Percentiles rank a stretch among this genome's conserved stretches.
These are phyloP conservation scores for Anoura caudifer DNA, from an alignment of 2,113 vertebrate genomes.

Conservation along the genomic window DNA sequence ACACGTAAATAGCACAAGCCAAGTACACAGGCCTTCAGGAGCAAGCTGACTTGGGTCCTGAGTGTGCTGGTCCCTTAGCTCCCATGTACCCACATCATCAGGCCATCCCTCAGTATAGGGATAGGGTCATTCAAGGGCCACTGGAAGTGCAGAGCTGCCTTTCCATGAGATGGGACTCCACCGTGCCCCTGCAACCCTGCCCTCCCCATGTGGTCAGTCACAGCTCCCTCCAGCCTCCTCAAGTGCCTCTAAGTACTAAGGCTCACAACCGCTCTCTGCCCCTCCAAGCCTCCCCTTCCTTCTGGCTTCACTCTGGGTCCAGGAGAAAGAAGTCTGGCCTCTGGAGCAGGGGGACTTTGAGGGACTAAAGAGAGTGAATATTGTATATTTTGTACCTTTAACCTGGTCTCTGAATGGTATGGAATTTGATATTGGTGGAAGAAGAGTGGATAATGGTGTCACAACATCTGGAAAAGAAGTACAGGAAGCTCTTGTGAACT, in stretches of 20 bases:
- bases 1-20: background rate
- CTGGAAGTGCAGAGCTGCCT: background rate
- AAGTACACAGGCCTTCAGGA: rapidly evolving
- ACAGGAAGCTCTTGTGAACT: conserved; percentile 71
- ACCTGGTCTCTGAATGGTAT: conserved; percentile 74
- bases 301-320: conserved; percentile 24
- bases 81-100: background rate
- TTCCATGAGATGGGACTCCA: background rate
- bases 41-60: background rate
- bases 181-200: background rate
- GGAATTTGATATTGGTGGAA: conserved; percentile 72
- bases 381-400: conserved; percentile 66
- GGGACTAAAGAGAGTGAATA: conserved; percentile 52
- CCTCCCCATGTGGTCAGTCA: background rate
- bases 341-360: conserved; percentile 15
- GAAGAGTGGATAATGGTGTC: conserved; percentile 69
- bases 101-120: background rate
- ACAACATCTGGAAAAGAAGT: conserved; percentile 75
- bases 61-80: background rate
- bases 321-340: conserved; percentile 41
- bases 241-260: background rate
- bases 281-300: conserved; percentile 9
- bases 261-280: background rate
- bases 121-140: background rate
- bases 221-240: background rate